A percentile compares a stretch with the other conserved stretches of the same genome.
Evolutionary conservation across 2,797 vertebrate genomes (phyloP).

Genomic region (Sardinella longiceps): DNA sequence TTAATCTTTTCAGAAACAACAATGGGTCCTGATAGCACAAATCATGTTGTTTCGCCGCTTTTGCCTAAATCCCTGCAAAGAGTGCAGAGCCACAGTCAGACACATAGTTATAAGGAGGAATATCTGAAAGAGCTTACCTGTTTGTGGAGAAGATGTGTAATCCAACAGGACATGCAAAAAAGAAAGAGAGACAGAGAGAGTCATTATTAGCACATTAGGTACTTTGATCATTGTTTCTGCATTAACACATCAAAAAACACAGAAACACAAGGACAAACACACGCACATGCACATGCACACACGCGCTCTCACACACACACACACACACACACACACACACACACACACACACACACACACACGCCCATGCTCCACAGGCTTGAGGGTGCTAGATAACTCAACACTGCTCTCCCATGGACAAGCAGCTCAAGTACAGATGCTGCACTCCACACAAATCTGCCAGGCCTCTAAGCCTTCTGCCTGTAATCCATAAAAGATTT

Average conservation of each 20-base stretch:
- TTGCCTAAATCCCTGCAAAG: background rate
- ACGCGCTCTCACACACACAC: background rate
- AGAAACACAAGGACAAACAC: background rate
- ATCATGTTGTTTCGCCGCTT: background rate
- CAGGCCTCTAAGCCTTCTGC: background rate
- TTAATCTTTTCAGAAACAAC: background rate
- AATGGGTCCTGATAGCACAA: background rate
- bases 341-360: background rate
- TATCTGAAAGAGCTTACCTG: constrained; percentile 12
- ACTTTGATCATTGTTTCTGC: background rate
- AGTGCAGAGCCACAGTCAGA: background rate
- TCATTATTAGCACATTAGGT: background rate
- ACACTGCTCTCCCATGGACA: constrained; percentile 21
- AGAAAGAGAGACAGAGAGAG: background rate
- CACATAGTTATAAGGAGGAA: background rate
- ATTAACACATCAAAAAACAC: background rate
- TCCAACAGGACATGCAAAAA: background rate
- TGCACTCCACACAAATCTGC: background rate
- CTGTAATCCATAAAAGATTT: background rate
- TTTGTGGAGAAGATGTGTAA: background rate
- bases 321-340: background rate
- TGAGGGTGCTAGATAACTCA: background rate
- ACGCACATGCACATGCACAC: background rate
- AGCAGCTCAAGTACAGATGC: constrained; percentile 5
- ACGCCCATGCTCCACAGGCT: background rate